These are phyloP conservation scores for Calosoma granatense DNA, from an alignment of 1,140 invertebrate species.

Conservation along the genomic window DNA sequence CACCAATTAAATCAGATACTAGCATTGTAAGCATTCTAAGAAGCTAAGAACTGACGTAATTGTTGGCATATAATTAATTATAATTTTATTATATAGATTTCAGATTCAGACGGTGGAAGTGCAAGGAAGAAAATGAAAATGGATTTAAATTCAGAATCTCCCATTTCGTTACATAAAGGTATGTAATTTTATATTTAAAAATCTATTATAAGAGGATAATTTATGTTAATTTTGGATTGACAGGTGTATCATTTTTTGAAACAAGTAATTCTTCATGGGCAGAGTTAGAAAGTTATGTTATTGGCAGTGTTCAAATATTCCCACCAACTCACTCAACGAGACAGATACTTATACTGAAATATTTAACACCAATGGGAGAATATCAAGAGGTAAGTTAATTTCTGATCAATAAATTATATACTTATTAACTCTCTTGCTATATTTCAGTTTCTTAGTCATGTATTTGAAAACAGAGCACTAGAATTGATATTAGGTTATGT, in stretches of 20 bases:
- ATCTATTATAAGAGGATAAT: constrained; percentile 2
- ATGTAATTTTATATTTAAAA: not conserved
- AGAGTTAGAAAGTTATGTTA: constrained; percentile 78
- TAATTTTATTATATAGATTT: constrained; percentile 10
- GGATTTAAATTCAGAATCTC: constrained; percentile 1
- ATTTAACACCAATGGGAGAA: constrained; percentile 89
- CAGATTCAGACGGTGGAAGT: constrained; percentile 15
- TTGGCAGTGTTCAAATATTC: constrained; percentile 70
- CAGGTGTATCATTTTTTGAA: constrained; percentile 20
- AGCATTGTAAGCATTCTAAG: not conserved
- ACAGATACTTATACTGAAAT: constrained; percentile 86
- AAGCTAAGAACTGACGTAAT: not conserved
- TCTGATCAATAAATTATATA: constrained; percentile 7
- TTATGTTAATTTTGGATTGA: not conserved
- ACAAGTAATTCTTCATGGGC: constrained; percentile 78
- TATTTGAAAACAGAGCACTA: constrained; percentile 86
- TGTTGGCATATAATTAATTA: not conserved
- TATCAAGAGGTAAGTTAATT: constrained; percentile 79
- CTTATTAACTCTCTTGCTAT: not conserved
- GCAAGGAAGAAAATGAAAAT: constrained; percentile 16
- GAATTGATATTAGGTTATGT: constrained; percentile 83
- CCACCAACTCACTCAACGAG: constrained; percentile 77
- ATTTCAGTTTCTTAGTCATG: constrained; percentile 71
- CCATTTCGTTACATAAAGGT: not conserved
- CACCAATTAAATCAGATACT: not conserved